Conservation (phyloP, 2,888 invertebrate species). For the Selenia dentaria region DNA sequence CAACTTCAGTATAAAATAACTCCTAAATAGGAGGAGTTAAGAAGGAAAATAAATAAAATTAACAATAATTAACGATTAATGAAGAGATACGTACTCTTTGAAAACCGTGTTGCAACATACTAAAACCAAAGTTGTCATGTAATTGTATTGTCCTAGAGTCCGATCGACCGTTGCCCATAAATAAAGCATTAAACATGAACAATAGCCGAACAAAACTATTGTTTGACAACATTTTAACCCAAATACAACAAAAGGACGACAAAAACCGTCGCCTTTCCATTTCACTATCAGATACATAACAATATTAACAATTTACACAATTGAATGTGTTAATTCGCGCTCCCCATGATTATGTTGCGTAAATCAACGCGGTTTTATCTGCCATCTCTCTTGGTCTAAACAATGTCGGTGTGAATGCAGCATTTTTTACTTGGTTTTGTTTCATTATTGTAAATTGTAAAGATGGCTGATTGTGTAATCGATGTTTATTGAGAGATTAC, state of each 20-base stretch:
- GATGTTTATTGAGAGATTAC: conserved; percentile 3
- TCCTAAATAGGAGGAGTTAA: no score
- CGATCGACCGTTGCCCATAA: conserved; percentile 3
- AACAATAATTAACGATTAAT: no score
- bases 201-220: conserved; percentile 18
- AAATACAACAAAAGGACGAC: conserved; percentile 13
- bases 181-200: conserved; percentile 1
- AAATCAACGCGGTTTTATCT: conserved; percentile 18
- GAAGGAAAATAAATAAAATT: no score
- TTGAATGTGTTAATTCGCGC: conserved; percentile 26
- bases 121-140: no score
- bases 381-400: conserved; percentile 14
- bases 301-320: conserved; percentile 29
- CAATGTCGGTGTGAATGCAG: conserved; percentile 17
- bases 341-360: conserved; percentile 24
- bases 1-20: no score
- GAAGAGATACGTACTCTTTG: no score
- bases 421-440: conserved; percentile 3
- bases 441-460: conserved; percentile 7
- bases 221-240: conserved; percentile 19
- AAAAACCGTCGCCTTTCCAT: conserved; percentile 26
- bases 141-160: conserved; percentile 3
- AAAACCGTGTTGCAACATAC: no score
- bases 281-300: conserved; percentile 26
- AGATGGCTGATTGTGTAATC: conserved; percentile 14